A percentile compares a stretch with the other conserved stretches of the same genome.
These are phyloP conservation scores for Chaetophractus vellerosus DNA, from an alignment of 2,797 vertebrate genomes.

Conservation along the genomic window DNA sequence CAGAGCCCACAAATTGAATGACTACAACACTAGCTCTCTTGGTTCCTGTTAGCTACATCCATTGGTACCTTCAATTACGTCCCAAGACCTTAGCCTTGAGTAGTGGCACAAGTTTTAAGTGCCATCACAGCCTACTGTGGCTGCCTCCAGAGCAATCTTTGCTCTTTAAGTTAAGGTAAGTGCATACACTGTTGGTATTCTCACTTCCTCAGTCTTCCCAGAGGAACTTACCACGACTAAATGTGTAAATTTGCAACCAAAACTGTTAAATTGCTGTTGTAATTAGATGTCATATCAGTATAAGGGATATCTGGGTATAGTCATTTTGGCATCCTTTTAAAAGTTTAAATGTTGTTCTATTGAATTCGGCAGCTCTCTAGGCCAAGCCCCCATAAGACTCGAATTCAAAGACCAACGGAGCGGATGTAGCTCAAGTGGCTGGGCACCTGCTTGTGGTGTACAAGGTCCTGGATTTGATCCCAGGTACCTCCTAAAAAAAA, in stretches of 20 bases:
- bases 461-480: too few species aligned
- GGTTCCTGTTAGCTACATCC: too few species aligned
- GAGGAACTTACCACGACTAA: background rate
- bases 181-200: background rate
- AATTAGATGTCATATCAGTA: fast-evolving
- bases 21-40: background rate
- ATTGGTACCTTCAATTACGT: background rate
- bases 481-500: too few species aligned
- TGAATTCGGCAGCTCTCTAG: fast-evolving
- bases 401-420: background rate
- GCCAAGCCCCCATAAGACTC: background rate
- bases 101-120: background rate
- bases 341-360: too few species aligned
- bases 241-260: background rate
- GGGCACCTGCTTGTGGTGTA: too few species aligned
- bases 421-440: too few species aligned
- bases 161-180: too few species aligned
- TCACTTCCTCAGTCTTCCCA: background rate
- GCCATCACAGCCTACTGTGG: fast-evolving
- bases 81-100: too few species aligned
- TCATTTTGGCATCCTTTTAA: background rate
- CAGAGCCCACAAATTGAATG: background rate
- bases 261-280: too few species aligned
- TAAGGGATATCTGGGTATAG: fast-evolving
- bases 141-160: too few species aligned